Evolutionary conservation across 2,113 vertebrate genomes (phyloP).

Genomic region (Loxodonta africana): DNA sequence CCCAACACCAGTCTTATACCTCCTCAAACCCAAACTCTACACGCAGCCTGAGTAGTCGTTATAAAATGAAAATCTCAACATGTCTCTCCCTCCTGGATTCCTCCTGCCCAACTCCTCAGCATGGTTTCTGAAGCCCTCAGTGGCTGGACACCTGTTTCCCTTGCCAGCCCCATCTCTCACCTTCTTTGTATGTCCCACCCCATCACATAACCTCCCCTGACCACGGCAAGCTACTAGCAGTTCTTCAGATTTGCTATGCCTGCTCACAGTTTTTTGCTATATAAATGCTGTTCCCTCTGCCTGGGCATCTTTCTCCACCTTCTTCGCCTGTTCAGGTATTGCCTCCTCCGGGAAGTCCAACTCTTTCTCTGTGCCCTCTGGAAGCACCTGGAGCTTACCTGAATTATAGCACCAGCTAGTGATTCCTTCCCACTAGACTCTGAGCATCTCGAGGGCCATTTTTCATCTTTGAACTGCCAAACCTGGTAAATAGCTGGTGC

Average conservation of each 20-base stretch:
- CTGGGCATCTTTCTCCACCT: background rate
- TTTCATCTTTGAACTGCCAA: background rate
- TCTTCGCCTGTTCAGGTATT: background rate
- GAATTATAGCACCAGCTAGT: background rate
- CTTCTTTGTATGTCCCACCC: rapidly evolving
- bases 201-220: too few species aligned
- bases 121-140: background rate
- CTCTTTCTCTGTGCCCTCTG: background rate
- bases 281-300: background rate
- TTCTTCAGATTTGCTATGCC: background rate
- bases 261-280: background rate
- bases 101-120: background rate
- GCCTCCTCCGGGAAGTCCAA: background rate
- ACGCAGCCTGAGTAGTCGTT: background rate
- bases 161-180: too few species aligned
- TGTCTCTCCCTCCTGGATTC: background rate
- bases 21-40: background rate
- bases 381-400: background rate
- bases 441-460: background rate
- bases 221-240: rapidly evolving
- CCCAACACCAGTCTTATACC: rapidly evolving
- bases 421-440: background rate
- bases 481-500: background rate
- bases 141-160: background rate
- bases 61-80: background rate